Evolutionary conservation across 2,888 invertebrate genomes (phyloP).

Genomic region (Rambutsinella grinnellia): DNA sequence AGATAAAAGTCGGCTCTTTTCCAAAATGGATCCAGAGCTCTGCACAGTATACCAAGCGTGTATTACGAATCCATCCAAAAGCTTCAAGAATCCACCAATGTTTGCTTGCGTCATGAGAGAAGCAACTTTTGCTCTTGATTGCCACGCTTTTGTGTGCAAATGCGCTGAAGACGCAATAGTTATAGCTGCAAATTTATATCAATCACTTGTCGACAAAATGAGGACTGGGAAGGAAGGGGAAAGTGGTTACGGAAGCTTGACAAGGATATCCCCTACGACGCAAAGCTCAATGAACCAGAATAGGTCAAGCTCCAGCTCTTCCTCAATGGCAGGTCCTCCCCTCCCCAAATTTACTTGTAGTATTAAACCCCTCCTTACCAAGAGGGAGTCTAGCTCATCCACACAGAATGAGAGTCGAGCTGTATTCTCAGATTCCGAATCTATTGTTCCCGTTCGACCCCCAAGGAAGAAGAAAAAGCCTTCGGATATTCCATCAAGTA

Average conservation of each 20-base stretch:
- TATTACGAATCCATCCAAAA: constrained; percentile 69
- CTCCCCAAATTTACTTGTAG: neutral
- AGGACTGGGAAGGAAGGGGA: constrained; percentile 64
- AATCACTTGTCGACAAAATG: constrained; percentile 83
- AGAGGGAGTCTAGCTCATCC: constrained; percentile 30
- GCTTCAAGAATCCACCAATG: constrained; percentile 59
- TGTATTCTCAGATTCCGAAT: constrained; percentile 65
- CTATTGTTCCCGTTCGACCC: constrained; percentile 76
- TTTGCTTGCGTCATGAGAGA: constrained; percentile 86
- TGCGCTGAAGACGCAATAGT: constrained; percentile 92
- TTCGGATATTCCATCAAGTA: constrained; percentile 72
- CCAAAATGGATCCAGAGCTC: constrained; percentile 61
- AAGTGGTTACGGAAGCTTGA: constrained; percentile 66
- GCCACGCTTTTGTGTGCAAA: constrained; percentile 91
- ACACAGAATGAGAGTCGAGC: constrained; percentile 55
- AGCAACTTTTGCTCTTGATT: constrained; percentile 84
- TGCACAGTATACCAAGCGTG: constrained; percentile 67
- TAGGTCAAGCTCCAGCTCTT: constrained; percentile 62
- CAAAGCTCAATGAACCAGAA: constrained; percentile 61
- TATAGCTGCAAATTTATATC: constrained; percentile 90
- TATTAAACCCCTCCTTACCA: constrained; percentile 10
- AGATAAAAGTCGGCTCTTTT: constrained; percentile 64
- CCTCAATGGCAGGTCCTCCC: constrained; percentile 46
- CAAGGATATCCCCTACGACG: constrained; percentile 60
- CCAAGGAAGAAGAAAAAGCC: constrained; percentile 79